Percentiles rank a stretch among this genome's conserved stretches.
Evolutionary conservation across 2,888 invertebrate species (phyloP).

Genomic region (Sphaerophoria rueppellii): DNA sequence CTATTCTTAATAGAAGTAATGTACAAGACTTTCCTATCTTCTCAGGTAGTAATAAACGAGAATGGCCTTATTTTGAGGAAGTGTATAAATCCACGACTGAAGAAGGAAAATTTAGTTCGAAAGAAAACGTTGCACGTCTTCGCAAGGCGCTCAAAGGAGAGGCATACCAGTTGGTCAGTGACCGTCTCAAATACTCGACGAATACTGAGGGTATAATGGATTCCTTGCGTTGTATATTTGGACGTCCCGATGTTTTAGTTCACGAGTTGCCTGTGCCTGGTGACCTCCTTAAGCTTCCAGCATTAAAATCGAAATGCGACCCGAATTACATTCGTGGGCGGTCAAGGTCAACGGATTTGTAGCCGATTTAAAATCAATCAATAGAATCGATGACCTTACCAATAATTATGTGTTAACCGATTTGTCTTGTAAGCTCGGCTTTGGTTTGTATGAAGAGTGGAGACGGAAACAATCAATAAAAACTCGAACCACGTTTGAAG

Average conservation of each 20-base stretch:
- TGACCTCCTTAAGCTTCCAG: slow-evolving; percentile 5
- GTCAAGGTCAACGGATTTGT: slow-evolving; percentile 13
- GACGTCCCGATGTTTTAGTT: slow-evolving; percentile 5
- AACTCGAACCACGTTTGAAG: not conserved
- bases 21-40: not conserved
- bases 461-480: not conserved
- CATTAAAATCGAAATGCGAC: slow-evolving; percentile 20
- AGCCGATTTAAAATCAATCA: slow-evolving; percentile 2
- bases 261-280: slow-evolving; percentile 8
- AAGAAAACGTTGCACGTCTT: slow-evolving; percentile 3
- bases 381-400: not conserved
- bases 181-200: slow-evolving; percentile 1
- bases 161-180: slow-evolving; percentile 16
- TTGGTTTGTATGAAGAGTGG: slow-evolving; percentile 5
- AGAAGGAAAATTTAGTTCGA: not conserved
- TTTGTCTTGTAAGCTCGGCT: not conserved
- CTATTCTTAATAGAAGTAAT: slow-evolving; percentile 1
- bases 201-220: not conserved
- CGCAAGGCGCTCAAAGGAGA: slow-evolving; percentile 7
- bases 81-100: not conserved
- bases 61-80: too few species aligned
- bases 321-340: slow-evolving; percentile 9
- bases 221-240: slow-evolving; percentile 3
- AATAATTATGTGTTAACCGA: slow-evolving; percentile 6
- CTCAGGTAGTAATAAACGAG: not conserved